A percentile compares a stretch with the other conserved stretches of the same genome.
phyloP scores from a whole-genome alignment of 2,888 invertebrate genomes.

The Microchrysa polita region DNA sequence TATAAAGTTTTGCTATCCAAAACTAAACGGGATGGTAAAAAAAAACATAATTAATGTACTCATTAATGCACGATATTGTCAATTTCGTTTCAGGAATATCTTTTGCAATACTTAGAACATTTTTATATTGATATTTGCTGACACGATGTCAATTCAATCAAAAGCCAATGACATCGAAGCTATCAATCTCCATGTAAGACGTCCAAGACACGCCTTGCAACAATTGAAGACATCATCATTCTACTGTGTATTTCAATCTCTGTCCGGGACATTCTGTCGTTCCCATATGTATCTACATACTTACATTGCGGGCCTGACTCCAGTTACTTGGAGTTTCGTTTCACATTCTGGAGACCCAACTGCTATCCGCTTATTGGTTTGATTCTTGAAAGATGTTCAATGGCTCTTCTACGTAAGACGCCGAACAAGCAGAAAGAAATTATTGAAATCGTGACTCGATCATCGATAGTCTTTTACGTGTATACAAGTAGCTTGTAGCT shows the following conservation, averaged over 20 bases:
- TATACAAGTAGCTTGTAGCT: background rate
- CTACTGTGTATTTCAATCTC: slow-evolving; percentile 45
- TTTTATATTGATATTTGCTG: background rate
- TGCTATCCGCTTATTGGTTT: slow-evolving; percentile 19
- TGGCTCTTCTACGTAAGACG: background rate
- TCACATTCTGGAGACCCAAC: background rate
- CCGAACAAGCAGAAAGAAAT: slow-evolving; percentile 42
- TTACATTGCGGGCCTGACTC: slow-evolving; percentile 9
- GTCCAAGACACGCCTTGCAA: background rate
- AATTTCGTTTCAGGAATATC: too few relatives aligned
- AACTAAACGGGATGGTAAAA: too few relatives aligned
- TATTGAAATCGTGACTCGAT: slow-evolving; percentile 40
- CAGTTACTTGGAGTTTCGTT: slow-evolving; percentile 44
- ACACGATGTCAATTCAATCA: slow-evolving; percentile 10
- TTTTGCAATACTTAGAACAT: too few relatives aligned
- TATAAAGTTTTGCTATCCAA: too few relatives aligned
- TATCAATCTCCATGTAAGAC: background rate
- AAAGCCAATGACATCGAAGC: slow-evolving; percentile 10
- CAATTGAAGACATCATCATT: slow-evolving; percentile 18
- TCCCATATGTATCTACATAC: too few relatives aligned
- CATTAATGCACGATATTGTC: too few relatives aligned
- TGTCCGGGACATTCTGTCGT: slow-evolving; percentile 28
- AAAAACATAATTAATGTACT: too few relatives aligned
- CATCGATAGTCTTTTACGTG: slow-evolving; percentile 1
- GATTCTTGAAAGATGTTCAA: slow-evolving; percentile 18